Conservation (phyloP, 2,888 invertebrate genomes). For the Standfussiana lucernea region DNA sequence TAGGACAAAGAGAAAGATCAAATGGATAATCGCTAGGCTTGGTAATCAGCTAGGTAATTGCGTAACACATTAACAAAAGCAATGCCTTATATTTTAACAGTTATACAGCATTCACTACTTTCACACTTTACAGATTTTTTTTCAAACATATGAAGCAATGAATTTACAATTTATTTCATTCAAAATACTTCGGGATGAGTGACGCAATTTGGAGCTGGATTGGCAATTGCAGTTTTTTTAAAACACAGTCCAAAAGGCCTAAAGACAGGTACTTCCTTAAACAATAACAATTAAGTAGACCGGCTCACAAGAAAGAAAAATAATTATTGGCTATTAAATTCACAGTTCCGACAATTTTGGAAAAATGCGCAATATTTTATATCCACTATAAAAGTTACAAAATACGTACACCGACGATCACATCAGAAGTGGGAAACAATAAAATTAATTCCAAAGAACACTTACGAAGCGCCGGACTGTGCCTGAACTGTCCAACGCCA, state of each 20-base stretch:
- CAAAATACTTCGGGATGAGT: neutral
- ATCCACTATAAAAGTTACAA: constrained; percentile 22
- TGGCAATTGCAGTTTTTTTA: neutral
- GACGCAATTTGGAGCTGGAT: neutral
- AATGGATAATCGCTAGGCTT: neutral
- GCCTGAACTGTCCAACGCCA: constrained; percentile 62
- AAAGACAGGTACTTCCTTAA: neutral
- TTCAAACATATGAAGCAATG: neutral
- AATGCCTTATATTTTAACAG: constrained; percentile 1
- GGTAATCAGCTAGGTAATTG: neutral
- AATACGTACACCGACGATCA: constrained; percentile 6
- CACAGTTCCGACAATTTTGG: neutral
- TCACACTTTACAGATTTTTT: too few relatives aligned
- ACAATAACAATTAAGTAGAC: neutral
- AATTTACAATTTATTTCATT: neutral
- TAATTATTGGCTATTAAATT: neutral
- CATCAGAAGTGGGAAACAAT: constrained; percentile 30
- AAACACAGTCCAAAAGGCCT: neutral
- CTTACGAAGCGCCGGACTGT: constrained; percentile 17
- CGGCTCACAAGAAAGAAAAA: neutral
- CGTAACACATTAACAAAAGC: neutral
- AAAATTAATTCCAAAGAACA: constrained; percentile 48
- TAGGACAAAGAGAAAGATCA: neutral
- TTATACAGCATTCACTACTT: neutral
- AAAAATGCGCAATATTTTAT: neutral